Evolutionary conservation across 2,797 vertebrate genomes (phyloP).

Genomic region (Cryptoblepharus egeriae): DNA sequence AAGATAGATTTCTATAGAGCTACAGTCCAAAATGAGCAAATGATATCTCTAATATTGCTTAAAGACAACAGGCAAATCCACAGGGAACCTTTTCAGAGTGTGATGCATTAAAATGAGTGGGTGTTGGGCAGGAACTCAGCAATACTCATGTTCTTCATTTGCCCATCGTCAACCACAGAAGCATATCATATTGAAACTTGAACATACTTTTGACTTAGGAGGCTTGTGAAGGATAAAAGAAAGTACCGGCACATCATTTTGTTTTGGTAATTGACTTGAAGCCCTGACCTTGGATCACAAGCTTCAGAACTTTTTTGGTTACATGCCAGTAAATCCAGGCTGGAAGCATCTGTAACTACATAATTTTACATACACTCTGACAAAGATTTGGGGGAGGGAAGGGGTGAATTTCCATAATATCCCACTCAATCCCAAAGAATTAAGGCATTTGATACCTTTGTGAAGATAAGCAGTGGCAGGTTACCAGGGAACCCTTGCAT

Average conservation of each 20-base stretch:
- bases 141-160: neutral
- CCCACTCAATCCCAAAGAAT: no score
- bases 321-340: neutral
- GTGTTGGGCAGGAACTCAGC: neutral
- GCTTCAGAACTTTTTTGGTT: conserved; percentile 9
- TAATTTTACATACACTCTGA: neutral
- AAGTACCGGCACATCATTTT: conserved; percentile 11
- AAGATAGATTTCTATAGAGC: conserved; percentile 1
- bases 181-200: conserved; percentile 26
- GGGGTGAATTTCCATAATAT: neutral
- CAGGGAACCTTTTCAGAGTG: neutral
- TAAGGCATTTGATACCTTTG: no score
- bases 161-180: neutral
- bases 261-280: conserved; percentile 35
- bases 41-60: conserved; percentile 6
- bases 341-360: neutral
- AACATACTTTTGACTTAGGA: conserved; percentile 1
- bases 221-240: conserved; percentile 20
- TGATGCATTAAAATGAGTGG: neutral
- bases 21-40: conserved; percentile 1
- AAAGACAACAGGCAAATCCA: conserved; percentile 15
- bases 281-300: conserved; percentile 25
- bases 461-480: no score
- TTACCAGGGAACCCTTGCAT: no score
- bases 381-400: neutral